phyloP scores from a whole-genome alignment of 2,797 vertebrate genomes.

The Aphelocoma californica region DNA sequence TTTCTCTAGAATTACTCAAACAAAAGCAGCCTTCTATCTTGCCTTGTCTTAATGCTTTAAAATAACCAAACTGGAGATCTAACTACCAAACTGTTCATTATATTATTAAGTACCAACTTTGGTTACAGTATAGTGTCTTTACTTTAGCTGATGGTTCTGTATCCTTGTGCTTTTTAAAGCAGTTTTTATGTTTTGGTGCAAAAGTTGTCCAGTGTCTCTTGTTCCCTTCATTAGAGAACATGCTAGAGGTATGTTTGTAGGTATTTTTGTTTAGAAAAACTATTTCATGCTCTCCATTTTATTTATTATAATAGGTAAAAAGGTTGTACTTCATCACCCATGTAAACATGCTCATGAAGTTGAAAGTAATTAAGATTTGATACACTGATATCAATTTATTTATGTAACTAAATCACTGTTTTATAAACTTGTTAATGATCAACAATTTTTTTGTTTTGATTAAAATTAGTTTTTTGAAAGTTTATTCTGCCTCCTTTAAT shows the following conservation, averaged over 20 bases:
- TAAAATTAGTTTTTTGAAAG: conserved; percentile 96
- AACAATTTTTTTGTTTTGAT: conserved; percentile 96
- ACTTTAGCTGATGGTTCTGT: conserved; percentile 96
- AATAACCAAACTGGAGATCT: conserved; percentile 96
- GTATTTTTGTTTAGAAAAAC: conserved; percentile 90
- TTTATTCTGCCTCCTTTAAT: conserved; percentile 80
- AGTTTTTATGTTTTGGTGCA: conserved; percentile 89
- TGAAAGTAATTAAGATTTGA: conserved; percentile 99
- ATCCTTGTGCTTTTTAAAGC: conserved; percentile 93
- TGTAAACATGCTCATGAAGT: conserved; percentile 97
- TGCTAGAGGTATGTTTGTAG: conserved; percentile 92
- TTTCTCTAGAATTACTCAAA: conserved; percentile 87
- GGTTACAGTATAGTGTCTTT: conserved; percentile 96
- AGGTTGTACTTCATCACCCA: conserved; percentile 94
- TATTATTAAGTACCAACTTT: conserved; percentile 93
- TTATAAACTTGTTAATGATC: conserved; percentile 99
- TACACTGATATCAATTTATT: conserved; percentile 99
- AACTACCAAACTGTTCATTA: conserved; percentile 95
- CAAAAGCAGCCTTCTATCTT: conserved; percentile 95
- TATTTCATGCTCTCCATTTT: conserved; percentile 89
- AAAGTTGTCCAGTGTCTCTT: conserved; percentile 91
- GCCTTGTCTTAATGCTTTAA: conserved; percentile 99
- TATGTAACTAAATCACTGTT: conserved; percentile 99
- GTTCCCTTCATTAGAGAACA: conserved; percentile 88
- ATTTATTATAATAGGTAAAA: conserved; percentile 97